Percentiles rank a stretch among this genome's conserved stretches.
Evolutionary conservation across 1,140 invertebrate genomes (phyloP).

Genomic region (Pantala flavescens): DNA sequence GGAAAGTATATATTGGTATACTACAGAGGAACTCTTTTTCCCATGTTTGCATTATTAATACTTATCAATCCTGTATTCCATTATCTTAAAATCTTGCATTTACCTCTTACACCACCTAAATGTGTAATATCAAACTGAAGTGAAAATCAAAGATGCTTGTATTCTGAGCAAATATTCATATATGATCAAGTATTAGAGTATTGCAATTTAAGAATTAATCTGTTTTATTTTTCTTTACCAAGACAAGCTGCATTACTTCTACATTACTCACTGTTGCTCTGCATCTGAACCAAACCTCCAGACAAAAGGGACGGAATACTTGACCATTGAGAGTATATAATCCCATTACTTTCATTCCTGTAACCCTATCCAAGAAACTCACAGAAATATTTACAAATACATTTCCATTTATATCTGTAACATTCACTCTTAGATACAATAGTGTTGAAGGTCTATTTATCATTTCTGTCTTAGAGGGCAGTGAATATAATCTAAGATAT

Average conservation of each 20-base stretch:
- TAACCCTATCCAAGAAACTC: background rate
- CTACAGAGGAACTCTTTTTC: too few relatives aligned
- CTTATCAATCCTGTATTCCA: too few relatives aligned
- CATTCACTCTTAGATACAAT: constrained; percentile 3
- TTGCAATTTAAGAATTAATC: background rate
- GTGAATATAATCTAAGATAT: constrained; percentile 4
- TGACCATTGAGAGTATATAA: constrained; percentile 2
- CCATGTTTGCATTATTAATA: too few relatives aligned
- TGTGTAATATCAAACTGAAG: too few relatives aligned
- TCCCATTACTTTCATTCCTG: background rate
- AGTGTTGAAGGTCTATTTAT: background rate
- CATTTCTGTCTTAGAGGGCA: background rate
- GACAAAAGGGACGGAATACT: constrained; percentile 8
- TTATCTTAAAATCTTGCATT: too few relatives aligned
- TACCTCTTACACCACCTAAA: too few relatives aligned
- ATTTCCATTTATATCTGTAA: background rate
- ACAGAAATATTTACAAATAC: background rate
- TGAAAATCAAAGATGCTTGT: too few relatives aligned
- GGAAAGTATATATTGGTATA: too few relatives aligned
- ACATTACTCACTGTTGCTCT: background rate
- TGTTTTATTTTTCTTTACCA: background rate
- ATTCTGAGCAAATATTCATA: too few relatives aligned
- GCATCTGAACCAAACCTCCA: background rate
- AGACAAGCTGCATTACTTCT: background rate
- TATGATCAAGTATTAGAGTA: background rate